Evolutionary conservation across 2,113 vertebrate genomes (phyloP).

Genomic region (Alligator sinensis): DNA sequence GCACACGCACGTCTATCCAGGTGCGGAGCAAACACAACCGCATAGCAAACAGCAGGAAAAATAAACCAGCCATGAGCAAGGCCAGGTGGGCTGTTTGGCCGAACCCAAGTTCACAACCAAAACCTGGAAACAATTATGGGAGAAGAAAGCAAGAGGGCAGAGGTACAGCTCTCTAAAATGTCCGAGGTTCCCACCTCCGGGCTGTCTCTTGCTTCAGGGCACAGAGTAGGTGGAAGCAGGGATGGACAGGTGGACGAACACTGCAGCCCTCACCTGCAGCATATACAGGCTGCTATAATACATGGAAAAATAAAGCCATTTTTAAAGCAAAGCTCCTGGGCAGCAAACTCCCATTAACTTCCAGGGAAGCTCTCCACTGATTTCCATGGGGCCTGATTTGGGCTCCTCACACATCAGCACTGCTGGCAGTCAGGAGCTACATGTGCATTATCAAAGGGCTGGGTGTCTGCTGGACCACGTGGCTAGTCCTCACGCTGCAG

Average conservation of each 20-base stretch:
- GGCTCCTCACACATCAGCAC: fast-evolving
- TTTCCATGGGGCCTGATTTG: background rate
- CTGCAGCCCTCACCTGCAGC: background rate
- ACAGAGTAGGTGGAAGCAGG: background rate
- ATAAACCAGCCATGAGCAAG: background rate
- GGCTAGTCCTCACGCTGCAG: fast-evolving
- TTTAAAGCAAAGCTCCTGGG: background rate
- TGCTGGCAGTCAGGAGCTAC: fast-evolving
- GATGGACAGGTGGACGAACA: background rate
- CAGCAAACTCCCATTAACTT: background rate
- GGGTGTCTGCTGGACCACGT: fast-evolving
- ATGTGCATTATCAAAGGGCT: fast-evolving
- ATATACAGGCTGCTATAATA: background rate
- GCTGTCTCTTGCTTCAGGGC: background rate
- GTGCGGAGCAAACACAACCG: background rate
- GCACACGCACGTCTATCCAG: background rate
- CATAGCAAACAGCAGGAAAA: background rate
- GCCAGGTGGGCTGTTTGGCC: background rate
- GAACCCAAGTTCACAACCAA: background rate
- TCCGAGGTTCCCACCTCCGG: background rate
- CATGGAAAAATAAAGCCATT: background rate
- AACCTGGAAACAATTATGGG: constrained; percentile 44
- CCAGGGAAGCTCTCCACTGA: background rate
- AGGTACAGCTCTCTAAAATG: background rate
- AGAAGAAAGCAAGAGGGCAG: background rate